Percentiles rank a stretch among this genome's conserved stretches.
phyloP scores from a whole-genome alignment of 1,140 invertebrate genomes.

The Drosophila ironensis region DNA sequence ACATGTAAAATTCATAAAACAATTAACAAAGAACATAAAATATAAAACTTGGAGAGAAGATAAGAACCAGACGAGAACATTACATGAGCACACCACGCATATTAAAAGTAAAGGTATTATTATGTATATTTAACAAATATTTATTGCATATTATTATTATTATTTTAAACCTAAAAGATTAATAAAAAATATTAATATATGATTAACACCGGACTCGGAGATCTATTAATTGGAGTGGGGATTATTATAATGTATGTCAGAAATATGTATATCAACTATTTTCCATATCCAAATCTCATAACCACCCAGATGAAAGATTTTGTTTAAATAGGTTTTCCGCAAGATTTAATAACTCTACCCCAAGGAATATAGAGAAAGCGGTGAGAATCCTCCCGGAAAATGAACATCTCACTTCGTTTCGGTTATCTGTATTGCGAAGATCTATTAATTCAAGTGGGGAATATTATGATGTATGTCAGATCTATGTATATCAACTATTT shows the following conservation, averaged over 20 bases:
- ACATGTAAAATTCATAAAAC: slow-evolving; percentile 61
- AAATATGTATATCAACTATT: no score
- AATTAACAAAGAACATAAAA: slow-evolving; percentile 32
- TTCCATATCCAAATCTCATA: no score
- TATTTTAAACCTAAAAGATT: slow-evolving; percentile 77
- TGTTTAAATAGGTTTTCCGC: no score
- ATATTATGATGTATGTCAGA: no score
- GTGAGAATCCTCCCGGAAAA: neutral
- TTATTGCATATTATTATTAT: slow-evolving; percentile 80
- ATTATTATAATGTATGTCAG: no score
- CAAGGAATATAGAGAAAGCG: neutral
- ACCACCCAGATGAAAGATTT: no score
- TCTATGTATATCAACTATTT: no score
- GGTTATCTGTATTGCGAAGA: slow-evolving; percentile 60
- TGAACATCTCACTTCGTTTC: neutral
- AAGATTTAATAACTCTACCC: no score
- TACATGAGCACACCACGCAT: slow-evolving; percentile 58
- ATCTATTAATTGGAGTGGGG: no score
- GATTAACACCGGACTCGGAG: no score
- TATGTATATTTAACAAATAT: slow-evolving; percentile 77
- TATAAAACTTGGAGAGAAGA: slow-evolving; percentile 8
- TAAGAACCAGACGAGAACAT: slow-evolving; percentile 13
- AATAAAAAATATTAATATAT: slow-evolving; percentile 65
- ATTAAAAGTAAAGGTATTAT: slow-evolving; percentile 70
- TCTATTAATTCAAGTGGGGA: no score